A percentile compares a stretch with the other conserved stretches of the same genome.
Evolutionary conservation across 2,888 invertebrate genomes (phyloP).

Genomic region (Sisyra nigra): DNA sequence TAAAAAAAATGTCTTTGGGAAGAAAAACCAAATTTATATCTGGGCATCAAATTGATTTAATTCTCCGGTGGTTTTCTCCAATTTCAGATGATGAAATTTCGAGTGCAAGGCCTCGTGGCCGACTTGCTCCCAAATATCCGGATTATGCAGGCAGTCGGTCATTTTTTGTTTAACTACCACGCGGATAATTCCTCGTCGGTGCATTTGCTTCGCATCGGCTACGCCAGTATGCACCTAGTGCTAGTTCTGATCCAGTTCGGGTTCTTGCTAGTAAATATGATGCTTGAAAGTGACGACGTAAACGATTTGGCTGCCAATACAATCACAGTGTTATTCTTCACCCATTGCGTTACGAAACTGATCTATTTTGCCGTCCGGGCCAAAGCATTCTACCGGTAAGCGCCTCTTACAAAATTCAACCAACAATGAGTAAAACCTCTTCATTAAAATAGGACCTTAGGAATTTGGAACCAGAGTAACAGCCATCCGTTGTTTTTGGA

Average conservation of each 20-base stretch:
- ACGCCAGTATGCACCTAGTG: conserved; percentile 41
- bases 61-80: neutral
- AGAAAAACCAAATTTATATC: too few species aligned
- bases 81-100: conserved; percentile 34
- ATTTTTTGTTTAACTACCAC: conserved; percentile 66
- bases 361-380: conserved; percentile 55
- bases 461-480: conserved; percentile 73
- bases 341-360: conserved; percentile 59
- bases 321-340: conserved; percentile 66
- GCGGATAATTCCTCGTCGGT: conserved; percentile 36
- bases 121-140: conserved; percentile 72
- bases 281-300: conserved; percentile 55
- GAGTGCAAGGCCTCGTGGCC: conserved; percentile 56
- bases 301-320: conserved; percentile 59
- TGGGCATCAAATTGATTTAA: too few species aligned
- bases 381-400: conserved; percentile 56
- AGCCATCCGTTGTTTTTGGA: conserved; percentile 72
- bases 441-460: conserved; percentile 40
- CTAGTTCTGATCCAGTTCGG: conserved; percentile 44
- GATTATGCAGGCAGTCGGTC: conserved; percentile 59
- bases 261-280: conserved; percentile 49
- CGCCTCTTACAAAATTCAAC: neutral
- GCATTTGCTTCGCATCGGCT: conserved; percentile 38
- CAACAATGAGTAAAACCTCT: neutral
- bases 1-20: too few species aligned